Conservation (phyloP, 2,888 invertebrate genomes). For the Aplocera efformata region DNA sequence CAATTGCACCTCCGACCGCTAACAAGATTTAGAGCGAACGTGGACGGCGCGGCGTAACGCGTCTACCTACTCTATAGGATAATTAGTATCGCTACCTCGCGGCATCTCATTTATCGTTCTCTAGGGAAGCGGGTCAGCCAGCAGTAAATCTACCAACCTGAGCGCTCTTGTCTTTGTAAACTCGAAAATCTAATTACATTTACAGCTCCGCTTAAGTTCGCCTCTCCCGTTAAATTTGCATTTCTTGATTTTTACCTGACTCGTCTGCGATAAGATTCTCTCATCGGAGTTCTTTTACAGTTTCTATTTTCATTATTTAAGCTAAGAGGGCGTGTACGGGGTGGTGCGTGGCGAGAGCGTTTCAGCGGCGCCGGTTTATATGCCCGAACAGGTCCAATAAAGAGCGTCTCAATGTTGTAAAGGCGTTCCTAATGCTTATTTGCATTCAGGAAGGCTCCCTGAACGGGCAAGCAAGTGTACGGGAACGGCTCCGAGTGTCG, state of each 20-base stretch:
- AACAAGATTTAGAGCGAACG: slow-evolving; percentile 67
- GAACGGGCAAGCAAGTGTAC: slow-evolving; percentile 68
- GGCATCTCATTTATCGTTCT: slow-evolving; percentile 76
- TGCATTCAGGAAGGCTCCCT: slow-evolving; percentile 75
- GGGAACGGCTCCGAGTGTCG: slow-evolving; percentile 55
- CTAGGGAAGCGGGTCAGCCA: slow-evolving; percentile 75
- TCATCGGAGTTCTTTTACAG: slow-evolving; percentile 42
- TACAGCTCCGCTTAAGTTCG: slow-evolving; percentile 72
- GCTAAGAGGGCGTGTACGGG: slow-evolving; percentile 33
- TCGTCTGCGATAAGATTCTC: slow-evolving; percentile 54
- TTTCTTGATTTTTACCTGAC: slow-evolving; percentile 64
- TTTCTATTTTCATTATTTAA: slow-evolving; percentile 39
- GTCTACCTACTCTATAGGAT: slow-evolving; percentile 65
- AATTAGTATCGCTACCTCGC: slow-evolving; percentile 78
- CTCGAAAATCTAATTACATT: slow-evolving; percentile 80
- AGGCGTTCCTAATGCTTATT: slow-evolving; percentile 77
- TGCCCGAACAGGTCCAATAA: slow-evolving; percentile 69
- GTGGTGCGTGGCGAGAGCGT: slow-evolving; percentile 51
- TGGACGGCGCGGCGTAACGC: slow-evolving; percentile 55
- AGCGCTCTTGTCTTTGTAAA: slow-evolving; percentile 77
- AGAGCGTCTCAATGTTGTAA: slow-evolving; percentile 71
- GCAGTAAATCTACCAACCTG: slow-evolving; percentile 78
- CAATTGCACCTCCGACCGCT: slow-evolving; percentile 60
- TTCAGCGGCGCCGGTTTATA: slow-evolving; percentile 58
- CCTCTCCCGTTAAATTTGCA: slow-evolving; percentile 69